Evolutionary conservation across 2,888 invertebrate species (phyloP), one percentile per base, ranked within the genome.

Genomic region (Orthosia incerta): DNA sequence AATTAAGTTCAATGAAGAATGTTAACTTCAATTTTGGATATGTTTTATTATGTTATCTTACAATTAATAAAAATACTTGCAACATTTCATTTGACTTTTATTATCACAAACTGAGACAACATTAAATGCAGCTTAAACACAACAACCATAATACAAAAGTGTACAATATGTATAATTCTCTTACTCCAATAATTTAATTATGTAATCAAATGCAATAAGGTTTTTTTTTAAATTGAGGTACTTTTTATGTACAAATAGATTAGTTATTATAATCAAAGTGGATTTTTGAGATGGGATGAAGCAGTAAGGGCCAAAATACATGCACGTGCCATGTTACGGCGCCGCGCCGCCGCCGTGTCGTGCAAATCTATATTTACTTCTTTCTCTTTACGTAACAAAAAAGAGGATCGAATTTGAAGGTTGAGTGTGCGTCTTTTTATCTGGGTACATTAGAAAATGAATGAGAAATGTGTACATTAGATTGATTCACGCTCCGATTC

Each of bases 81-180:
- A 90, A 91, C 80, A 85, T 91, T 92, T 91, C 84, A 88, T 88
- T 89, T 77, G 89, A 89, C 81, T 95, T 95, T 96, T 95, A 95
- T 95, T 96, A 95, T 95, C 93, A 95, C 94, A 95, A 96, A 93
- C 92, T 87, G 91, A 60, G 48, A 95, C 95, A 95, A 95, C 95
- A 95, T 95, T 94, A 95, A 95, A 95, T 95, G 95, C 95, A 95
- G 94, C 94, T 93, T 95, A 94, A 90, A 93, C 90, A 92, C 91
- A 95, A 94, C 93, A 94, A 92, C 92, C 91, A 93, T 91, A 93
- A 93, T 95, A 95, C 88, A 95, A 95, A 95, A 95, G 91, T 93
- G 91, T 93, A 93, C 91, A 93, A 87, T 89, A 89, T 83, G 80
- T 81, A 83, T 91, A 87, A 87, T 89, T 88, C 84, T 89, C 86